A percentile compares a stretch with the other conserved stretches of the same genome.
Evolutionary conservation across 2,888 invertebrate species (phyloP).

Genomic region (Caenorhabditis doughertyi): DNA sequence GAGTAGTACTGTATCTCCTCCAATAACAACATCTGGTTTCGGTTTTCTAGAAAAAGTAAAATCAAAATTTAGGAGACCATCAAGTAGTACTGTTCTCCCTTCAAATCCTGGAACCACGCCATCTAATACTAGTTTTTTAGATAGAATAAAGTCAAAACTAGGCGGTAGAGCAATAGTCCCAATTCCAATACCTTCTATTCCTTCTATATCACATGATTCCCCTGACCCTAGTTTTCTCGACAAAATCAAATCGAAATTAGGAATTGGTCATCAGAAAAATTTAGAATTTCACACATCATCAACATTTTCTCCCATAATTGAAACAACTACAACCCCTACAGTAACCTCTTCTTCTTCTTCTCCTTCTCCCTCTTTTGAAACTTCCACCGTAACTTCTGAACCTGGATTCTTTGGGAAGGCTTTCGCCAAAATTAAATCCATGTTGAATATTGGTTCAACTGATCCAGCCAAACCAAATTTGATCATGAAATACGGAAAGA

Average conservation of each 20-base stretch:
- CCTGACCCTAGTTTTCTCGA: constrained; percentile 9
- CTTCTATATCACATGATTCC: constrained; percentile 2
- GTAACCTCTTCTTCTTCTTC: background rate
- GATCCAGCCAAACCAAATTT: constrained; percentile 44
- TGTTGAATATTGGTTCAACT: constrained; percentile 40
- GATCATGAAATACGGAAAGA: constrained; percentile 49
- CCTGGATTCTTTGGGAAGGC: constrained; percentile 33
- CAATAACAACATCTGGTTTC: background rate
- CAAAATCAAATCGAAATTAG: constrained; percentile 13
- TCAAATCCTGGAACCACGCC: background rate
- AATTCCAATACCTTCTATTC: background rate
- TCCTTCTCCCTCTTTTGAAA: background rate
- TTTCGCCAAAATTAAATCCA: constrained; percentile 37
- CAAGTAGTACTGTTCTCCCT: background rate
- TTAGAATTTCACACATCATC: constrained; percentile 10
- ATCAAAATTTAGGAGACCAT: background rate
- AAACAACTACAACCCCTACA: constrained; percentile 8
- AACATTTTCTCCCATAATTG: background rate
- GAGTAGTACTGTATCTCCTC: background rate
- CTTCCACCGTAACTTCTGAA: background rate
- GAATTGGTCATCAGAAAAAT: constrained; percentile 17
- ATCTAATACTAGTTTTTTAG: background rate
- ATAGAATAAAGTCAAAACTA: constrained; percentile 10
- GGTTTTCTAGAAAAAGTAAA: background rate
- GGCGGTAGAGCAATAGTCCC: background rate